Percentiles rank a stretch among this genome's conserved stretches.
These are phyloP conservation scores for Meriones unguiculatus DNA, from an alignment of 2,113 vertebrate species.

Conservation along the genomic window DNA sequence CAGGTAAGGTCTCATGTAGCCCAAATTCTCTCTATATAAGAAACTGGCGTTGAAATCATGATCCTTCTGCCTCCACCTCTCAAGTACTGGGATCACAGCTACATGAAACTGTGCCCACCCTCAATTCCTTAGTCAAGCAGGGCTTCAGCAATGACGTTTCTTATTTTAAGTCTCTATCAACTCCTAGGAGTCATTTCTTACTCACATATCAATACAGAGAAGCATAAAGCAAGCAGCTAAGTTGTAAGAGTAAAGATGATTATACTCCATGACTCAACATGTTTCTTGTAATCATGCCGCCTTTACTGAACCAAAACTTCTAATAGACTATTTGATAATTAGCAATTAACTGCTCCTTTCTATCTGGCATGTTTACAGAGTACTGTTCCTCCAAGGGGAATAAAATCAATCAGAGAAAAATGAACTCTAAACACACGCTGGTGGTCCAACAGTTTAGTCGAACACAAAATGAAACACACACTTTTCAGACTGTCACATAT, in stretches of 20 bases:
- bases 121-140: not conserved
- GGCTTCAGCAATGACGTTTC: not conserved
- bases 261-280: not conserved
- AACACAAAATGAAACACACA: constrained; percentile 1
- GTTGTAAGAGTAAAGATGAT: not conserved
- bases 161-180: not conserved
- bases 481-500: not conserved
- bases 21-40: not conserved
- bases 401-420: constrained; percentile 54
- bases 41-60: not conserved
- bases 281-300: not conserved
- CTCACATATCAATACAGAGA: not conserved
- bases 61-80: not conserved
- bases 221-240: not conserved
- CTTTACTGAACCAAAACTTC: not conserved
- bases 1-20: not conserved
- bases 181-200: not conserved
- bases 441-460: not conserved
- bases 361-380: not conserved
- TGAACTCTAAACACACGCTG: constrained; percentile 4
- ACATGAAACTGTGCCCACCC: too few relatives aligned
- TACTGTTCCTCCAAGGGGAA: not conserved
- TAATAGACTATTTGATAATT: constrained; percentile 2
- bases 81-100: not conserved
- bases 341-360: constrained; percentile 33